Base-by-base conservation (phyloP, 1,140 invertebrate species). In the Calycopis cecrops region DNA sequence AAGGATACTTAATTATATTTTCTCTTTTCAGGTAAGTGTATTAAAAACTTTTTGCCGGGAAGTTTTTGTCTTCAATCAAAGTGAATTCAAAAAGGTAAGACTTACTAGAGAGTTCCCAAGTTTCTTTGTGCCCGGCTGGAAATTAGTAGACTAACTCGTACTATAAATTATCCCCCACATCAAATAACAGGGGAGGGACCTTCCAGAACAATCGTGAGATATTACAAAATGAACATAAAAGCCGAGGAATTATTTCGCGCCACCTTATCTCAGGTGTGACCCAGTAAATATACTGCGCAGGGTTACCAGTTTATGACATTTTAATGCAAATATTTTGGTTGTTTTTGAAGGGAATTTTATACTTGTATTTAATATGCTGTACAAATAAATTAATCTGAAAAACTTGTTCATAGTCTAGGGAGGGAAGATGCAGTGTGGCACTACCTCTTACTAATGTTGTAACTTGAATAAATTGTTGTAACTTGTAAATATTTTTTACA, bases 181-280 rank as follows among this genome's bases (percentile, higher is more conserved):
- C 21, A 40, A 42, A 33, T 48, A 48, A 48, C 33, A 28, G 50
- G 37, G n/a, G 38, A 35, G 49, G 49, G 49, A 17, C 51, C 37
- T 52, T 52, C 40, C 37, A 21, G 38, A 42, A 35, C 48, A 49
- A 52, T 52, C 28, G 37, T 42, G 28, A 52, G 28, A 52, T 52
- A 52, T 52, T 52, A 40, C 37, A n/a, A 52, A 28, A 52, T 52
- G 51, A 33, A 42, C 37, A 28, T 42, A 42, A 52, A 42, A 33
- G 50, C 16, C 33, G n/a, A 11, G 11, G 9, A 40, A 33, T 40
- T 40, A 52, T 44, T 44, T 44, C 14, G 40, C 40, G 17, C 7
- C 14, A 28, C 21, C 38, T 52, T 42, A 51, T 35, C 48, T 52
- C 17, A 52, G n/a, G 37, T 33, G 50, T 38, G 17, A 37, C 37